Base-by-base conservation (phyloP, 2,888 invertebrate genomes). In the Conops quadrifasciatus region DNA sequence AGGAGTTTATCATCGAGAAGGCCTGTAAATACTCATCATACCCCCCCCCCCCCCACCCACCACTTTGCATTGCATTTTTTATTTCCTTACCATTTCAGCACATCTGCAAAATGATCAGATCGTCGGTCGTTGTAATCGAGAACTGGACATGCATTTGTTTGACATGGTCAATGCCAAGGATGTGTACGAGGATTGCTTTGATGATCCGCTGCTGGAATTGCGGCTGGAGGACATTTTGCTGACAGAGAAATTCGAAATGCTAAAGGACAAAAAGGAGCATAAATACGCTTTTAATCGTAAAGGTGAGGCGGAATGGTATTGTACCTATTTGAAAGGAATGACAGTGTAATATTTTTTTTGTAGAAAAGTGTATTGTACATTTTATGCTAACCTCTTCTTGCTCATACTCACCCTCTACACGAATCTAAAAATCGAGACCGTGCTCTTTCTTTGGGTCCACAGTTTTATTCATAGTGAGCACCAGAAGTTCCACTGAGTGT, bases 91-190 rank as follows among this genome's bases (percentile, higher is more conserved):
- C 11, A n/a, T 59, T 66, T 2, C 67, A 84, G 84, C 82, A 9
- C 84, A 84, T 71, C 79, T 84, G 79, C 85, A 84, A 69, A 80
- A 76, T 4, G 81, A 83, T 72, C 75, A 75, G 2, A 78, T 82
- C 59, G 79, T 82, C 49, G 84, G 84, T 0, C 80, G 77, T 43
- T 84, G 83, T 70, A 85, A 84, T 75, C 77, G 77, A 2, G 85
- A 84, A 68, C 77, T 85, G 59, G 80, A 83, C 28, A 82, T 84
- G 64, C 80, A 83, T 73, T 36, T 68, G 7, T 84, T 81, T 66
- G 78, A 83, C 71, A 59, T 81, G 75, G 77, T 74, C 3, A 77
- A 76, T 58, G 78, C 79, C 0, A 80, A 79, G 69, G 68, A 75
- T 24, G 28, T 68, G 0, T 76, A 77, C n/a, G 76, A 73, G 0